Base-by-base conservation (phyloP, 2,797 vertebrate genomes). In the Bovichtus variegatus region DNA sequence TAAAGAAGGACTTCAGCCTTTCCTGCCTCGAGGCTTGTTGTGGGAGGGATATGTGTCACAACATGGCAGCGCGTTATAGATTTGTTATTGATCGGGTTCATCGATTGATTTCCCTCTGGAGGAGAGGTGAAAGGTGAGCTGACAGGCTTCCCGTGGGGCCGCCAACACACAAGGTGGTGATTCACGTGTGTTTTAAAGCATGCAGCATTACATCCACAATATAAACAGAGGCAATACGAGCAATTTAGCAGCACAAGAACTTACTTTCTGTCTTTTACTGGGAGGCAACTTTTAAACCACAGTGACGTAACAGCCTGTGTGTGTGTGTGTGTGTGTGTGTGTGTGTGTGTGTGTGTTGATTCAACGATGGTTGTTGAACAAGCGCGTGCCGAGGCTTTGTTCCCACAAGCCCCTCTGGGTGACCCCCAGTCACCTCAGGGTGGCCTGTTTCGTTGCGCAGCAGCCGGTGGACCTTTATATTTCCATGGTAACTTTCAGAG, bases 81-180 rank as follows among this genome's bases (percentile, higher is more conserved):
- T 91, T 85, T 73, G 62, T 44, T 86, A 92, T 90, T 70, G 91
- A 92, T 89, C 74, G 29, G 76, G 29, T 63, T 47, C 83, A 92
- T 88, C 86, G 89, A 92, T 81, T 67, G 74, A 83, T 81, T 70
- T 82, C 72, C 78, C 83, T 69, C 23, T 34, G 72, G 70, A 70
- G 75, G 25, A 64, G 53, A 19, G 91, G 85, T 85, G 71, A 90
- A 79, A 90, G 83, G 85, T 88, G 85, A 89, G 51, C 74, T 86
- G 86, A 88, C 84, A 87, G 78, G 70, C 78, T 10, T 68, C 76
- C 78, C 80, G 12, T 25, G 79, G 49, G 65, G 23, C 66, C 8
- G 9, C 60, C 72, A 18, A 59, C 41, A 74, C 58, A 66, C 53
- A 47, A 46, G 16, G 23, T 50, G 51, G 8, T 44, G 15, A 19